Base-by-base conservation (phyloP, 1,140 invertebrate species). In the Aporrectodea caliginosa region DNA sequence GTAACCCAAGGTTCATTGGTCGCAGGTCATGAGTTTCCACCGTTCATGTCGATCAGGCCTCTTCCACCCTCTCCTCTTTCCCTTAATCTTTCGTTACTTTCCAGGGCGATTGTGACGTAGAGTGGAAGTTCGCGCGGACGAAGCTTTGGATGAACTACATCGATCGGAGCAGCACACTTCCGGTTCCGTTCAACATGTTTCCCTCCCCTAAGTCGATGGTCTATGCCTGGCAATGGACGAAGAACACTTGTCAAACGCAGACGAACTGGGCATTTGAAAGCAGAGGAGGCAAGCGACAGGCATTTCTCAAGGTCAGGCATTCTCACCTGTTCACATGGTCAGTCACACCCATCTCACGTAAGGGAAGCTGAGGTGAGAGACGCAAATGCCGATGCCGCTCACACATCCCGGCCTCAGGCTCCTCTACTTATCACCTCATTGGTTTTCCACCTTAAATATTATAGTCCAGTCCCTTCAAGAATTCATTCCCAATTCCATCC, bases 141-240 rank as follows among this genome's bases (percentile, higher is more conserved):
- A 93, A 94, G 83, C 88, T 97, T 14, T 97, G 95, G 94, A 94
- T 97, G 91, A 95, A 93, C 83, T 97, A 96, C 85, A 96, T 97
- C 84, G 94, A 96, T 85, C 94, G 96, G 73, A 93, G 94, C 0
- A 92, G 93, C 81, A 96, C 94, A 0, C 91, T 97, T 0, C 95
- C 95, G 0, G 92, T 94, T 0, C 95, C 95, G 0, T 96, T 97
- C 85, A 97, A 97, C 86, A 92, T 97, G 82, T 91, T 96, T 34
- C 95, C 95, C 2, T 95, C 96, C 0, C 95, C 95, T 35, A 98
- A 98, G 89, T 95, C 82, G 30, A 75, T 86, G 35, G 35, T 68
- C n/a, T 80, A 82, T 69, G 82, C 31, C n/a, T 79, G 58, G 68
- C 35, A 58, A 30, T 81, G 58, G 32, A 22, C 78, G 1, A 70